phyloP scores from a whole-genome alignment of 2,888 invertebrate species.

The Dolichomitus sp. region DNA sequence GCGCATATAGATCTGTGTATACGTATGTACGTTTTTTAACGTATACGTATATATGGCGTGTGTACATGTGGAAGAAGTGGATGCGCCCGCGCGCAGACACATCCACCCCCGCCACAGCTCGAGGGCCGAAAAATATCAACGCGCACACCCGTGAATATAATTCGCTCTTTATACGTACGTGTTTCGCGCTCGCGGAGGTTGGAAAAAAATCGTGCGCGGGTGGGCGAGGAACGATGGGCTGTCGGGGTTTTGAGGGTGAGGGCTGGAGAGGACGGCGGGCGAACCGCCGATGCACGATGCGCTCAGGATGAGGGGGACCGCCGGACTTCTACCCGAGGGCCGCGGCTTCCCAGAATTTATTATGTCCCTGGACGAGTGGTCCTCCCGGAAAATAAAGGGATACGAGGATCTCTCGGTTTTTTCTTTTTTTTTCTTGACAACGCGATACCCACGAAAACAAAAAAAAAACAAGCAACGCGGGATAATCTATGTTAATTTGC shows the following conservation, averaged over 20 bases:
- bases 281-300: slow-evolving; percentile 55
- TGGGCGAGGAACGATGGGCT: slow-evolving; percentile 10
- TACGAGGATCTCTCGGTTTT: slow-evolving; percentile 31
- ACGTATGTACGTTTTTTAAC: not conserved
- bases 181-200: slow-evolving; percentile 56
- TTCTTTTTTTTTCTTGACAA: slow-evolving; percentile 2
- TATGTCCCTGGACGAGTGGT: slow-evolving; percentile 61
- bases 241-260: not conserved
- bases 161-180: slow-evolving; percentile 75
- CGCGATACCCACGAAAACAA: not conserved
- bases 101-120: slow-evolving; percentile 73
- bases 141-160: slow-evolving; percentile 76
- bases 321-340: slow-evolving; percentile 45
- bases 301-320: slow-evolving; percentile 30
- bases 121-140: slow-evolving; percentile 85
- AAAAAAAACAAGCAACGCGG: not conserved
- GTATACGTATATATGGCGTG: not conserved
- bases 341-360: slow-evolving; percentile 60
- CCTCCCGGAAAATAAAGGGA: slow-evolving; percentile 56
- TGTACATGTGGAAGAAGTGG: slow-evolving; percentile 25
- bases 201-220: slow-evolving; percentile 44
- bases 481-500: slow-evolving; percentile 15
- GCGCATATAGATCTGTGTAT: not conserved
- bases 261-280: slow-evolving; percentile 1
- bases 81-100: slow-evolving; percentile 54